Base-by-base conservation (phyloP, 2,113 vertebrate species). In the Xiphophorus couchianus region DNA sequence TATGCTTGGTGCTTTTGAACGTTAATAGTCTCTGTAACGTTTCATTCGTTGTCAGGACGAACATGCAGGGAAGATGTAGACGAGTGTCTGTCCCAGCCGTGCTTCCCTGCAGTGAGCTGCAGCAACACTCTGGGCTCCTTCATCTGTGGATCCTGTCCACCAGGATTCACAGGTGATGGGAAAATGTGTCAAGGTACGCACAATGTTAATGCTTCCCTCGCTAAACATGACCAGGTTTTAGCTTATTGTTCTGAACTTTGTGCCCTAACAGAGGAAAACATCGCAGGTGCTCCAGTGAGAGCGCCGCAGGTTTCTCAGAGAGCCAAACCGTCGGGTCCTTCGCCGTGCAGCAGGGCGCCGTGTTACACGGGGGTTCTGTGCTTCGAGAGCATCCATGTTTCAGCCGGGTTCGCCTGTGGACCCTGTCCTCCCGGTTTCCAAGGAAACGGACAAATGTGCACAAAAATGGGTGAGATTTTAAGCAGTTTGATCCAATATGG, bases 51-150 rank as follows among this genome's bases (percentile, higher is more conserved):
- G 35, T 71, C 84, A 99, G 96, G 96, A 66, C 84, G 70, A 64
- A 94, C 94, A 0, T 99, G 97, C 70, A 91, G 96, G 90, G 94
- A 95, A 60, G 97, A 98, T 65, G 25, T 94, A 15, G 95, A 98
- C 22, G 96, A 98, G 85, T 98, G 96, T 82, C 61, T 80, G 60
- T 94, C 93, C 15, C 84, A 25, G 58, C 95, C 96, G 5, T 98
- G 97, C 79, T 96, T 95, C 70, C 78, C 94, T 12, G 93, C 92
- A 58, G 94, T 91, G 14, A 66, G 87, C 69, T 98, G 97, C 72
- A 88, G 93, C 88, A 98, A 97, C 91, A 96, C 93, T 0, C 84
- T 92, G 58, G 96, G 96, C 58, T 96, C 96, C 65, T 98, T 96
- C 76, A 48, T 62, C 51, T 98, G 97, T 88, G 94, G 91, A 54